phyloP scores from a whole-genome alignment of 2,113 vertebrate species.

The Cheirogaleus medius region DNA sequence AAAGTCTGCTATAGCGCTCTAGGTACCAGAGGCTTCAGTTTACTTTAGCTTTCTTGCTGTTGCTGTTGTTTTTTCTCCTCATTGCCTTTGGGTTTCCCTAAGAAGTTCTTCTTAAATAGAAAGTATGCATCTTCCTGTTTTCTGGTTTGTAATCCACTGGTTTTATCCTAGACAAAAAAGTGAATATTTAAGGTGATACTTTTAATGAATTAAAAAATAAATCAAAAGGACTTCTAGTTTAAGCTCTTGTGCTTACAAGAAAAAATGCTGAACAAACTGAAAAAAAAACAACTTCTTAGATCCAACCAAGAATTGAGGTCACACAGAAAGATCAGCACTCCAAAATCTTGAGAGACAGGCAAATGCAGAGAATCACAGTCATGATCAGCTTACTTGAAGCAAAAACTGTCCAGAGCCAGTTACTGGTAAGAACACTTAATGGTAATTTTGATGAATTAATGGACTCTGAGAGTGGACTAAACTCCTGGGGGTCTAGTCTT shows the following conservation, averaged over 20 bases:
- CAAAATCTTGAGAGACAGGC: not conserved
- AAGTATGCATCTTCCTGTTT: not conserved
- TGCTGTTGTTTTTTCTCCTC: not conserved
- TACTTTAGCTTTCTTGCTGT: not conserved
- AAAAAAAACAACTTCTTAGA: not conserved
- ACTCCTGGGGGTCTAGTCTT: not conserved
- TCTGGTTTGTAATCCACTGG: not conserved
- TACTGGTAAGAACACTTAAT: not conserved
- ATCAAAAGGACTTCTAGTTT: not conserved
- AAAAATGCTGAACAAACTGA: not conserved
- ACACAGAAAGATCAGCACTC: not conserved
- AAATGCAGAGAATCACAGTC: not conserved
- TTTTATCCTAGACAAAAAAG: not conserved
- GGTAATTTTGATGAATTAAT: not conserved
- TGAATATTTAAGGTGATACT: not conserved
- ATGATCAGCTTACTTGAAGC: not conserved
- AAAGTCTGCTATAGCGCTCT: not conserved
- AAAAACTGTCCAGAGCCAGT: not conserved
- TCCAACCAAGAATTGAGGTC: not conserved
- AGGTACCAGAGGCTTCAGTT: not conserved
- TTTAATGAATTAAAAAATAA: not conserved
- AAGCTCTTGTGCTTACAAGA: not conserved
- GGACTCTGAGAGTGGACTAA: not conserved
- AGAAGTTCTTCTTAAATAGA: not conserved
- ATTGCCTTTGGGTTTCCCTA: not conserved